Evolutionary conservation across 2,888 invertebrate genomes (phyloP).

Genomic region (Epicampocera succincta): DNA sequence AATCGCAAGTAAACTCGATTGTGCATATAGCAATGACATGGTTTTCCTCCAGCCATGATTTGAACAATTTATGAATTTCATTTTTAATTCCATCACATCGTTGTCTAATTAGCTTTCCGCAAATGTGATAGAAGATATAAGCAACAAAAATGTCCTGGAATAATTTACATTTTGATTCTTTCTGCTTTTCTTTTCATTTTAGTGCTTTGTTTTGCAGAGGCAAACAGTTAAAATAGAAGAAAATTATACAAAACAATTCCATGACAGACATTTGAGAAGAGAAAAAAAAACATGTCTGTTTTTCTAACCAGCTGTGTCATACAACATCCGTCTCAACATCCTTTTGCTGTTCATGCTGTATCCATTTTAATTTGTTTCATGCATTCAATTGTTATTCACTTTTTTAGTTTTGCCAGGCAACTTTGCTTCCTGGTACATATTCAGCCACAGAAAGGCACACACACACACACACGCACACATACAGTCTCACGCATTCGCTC

Average conservation of each 20-base stretch:
- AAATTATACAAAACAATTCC: constrained; percentile 2
- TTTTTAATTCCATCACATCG: constrained; percentile 4
- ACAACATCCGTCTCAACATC: constrained; percentile 18
- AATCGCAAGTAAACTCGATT: no score
- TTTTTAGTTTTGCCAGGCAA: background rate
- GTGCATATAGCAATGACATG: background rate
- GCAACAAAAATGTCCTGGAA: constrained; percentile 28
- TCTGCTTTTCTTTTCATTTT: background rate
- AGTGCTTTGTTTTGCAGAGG: background rate
- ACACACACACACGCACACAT: background rate
- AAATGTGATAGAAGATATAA: background rate
- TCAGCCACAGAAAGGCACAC: background rate
- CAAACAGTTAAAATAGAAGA: background rate
- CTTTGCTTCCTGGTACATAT: background rate
- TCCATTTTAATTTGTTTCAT: constrained; percentile 22
- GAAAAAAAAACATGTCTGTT: constrained; percentile 11
- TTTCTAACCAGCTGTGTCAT: constrained; percentile 5
- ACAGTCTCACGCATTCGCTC: background rate
- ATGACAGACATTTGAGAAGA: constrained; percentile 4
- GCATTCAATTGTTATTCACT: constrained; percentile 13
- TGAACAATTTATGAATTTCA: constrained; percentile 6
- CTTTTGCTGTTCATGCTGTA: constrained; percentile 22
- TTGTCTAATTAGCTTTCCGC: constrained; percentile 32
- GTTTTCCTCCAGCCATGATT: background rate
- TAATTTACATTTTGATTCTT: constrained; percentile 36